Conservation (phyloP, 1,140 invertebrate species). For the Pachyrhynchus sulphureomaculatus region DNA sequence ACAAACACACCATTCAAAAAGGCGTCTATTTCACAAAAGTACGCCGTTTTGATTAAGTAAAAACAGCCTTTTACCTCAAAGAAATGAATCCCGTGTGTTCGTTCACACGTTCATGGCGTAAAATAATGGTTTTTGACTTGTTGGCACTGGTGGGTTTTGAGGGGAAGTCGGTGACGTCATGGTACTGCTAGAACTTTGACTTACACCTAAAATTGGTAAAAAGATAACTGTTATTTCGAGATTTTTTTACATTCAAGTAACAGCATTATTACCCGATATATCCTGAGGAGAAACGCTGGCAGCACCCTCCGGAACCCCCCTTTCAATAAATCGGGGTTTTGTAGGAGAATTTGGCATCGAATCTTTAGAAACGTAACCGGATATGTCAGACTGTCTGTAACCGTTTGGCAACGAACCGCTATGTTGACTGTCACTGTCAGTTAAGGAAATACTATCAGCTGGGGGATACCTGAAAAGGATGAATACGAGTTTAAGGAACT, state of each 20-base stretch:
- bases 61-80: constrained; percentile 15
- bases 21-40: neutral
- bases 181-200: constrained; percentile 46
- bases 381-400: constrained; percentile 49
- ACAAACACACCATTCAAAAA: neutral
- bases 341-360: constrained; percentile 50
- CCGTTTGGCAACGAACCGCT: constrained; percentile 44
- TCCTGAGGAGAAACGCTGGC: constrained; percentile 61
- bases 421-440: constrained; percentile 44
- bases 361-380: constrained; percentile 49
- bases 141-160: constrained; percentile 41
- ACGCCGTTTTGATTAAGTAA: neutral
- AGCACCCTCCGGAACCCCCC: constrained; percentile 64
- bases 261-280: constrained; percentile 41
- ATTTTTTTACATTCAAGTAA: neutral
- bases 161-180: constrained; percentile 54
- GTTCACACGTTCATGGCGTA: constrained; percentile 63
- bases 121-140: constrained; percentile 55
- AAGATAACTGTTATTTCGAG: neutral
- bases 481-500: too few species aligned
- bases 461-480: constrained; percentile 31
- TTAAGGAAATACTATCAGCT: constrained; percentile 38
- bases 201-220: constrained; percentile 26
- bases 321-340: constrained; percentile 55
- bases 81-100: neutral